phyloP scores from a whole-genome alignment of 2,888 invertebrate genomes.

The Acrobasis suavella region DNA sequence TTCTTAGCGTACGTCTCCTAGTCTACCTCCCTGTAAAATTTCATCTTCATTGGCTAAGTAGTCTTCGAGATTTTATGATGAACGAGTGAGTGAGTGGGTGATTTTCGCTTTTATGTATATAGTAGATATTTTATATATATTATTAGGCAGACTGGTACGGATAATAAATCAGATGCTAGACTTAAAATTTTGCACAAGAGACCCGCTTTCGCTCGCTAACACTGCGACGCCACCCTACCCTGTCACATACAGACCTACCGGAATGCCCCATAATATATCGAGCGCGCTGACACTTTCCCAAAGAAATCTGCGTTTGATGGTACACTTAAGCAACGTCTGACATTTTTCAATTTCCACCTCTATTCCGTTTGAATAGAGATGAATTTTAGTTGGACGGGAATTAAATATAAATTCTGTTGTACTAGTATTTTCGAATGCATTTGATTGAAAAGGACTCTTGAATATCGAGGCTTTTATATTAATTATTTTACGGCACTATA shows the following conservation, averaged over 20 bases:
- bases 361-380: background rate
- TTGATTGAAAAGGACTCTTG: conserved; percentile 9
- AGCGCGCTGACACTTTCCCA: conserved; percentile 38
- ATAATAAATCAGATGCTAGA: too few species aligned
- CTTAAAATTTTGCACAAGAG: too few species aligned
- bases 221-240: conserved; percentile 19
- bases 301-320: conserved; percentile 42
- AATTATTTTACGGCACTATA: background rate
- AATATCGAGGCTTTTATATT: background rate
- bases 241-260: conserved; percentile 36
- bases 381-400: background rate
- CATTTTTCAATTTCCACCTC: conserved; percentile 11
- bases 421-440: conserved; percentile 5
- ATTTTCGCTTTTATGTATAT: too few species aligned
- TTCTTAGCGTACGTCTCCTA: too few species aligned
- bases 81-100: too few species aligned
- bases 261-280: conserved; percentile 40
- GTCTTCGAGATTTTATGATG: too few species aligned
- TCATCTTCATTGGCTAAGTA: too few species aligned
- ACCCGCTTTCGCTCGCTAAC: conserved; percentile 9
- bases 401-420: conserved; percentile 7
- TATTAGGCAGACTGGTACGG: too few species aligned
- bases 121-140: too few species aligned
- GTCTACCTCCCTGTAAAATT: too few species aligned
- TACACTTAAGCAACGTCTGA: conserved; percentile 8